Percentiles rank a stretch among this genome's conserved stretches.
These are phyloP conservation scores for Talpa occidentalis DNA, from an alignment of 2,113 vertebrate species.

Conservation along the genomic window DNA sequence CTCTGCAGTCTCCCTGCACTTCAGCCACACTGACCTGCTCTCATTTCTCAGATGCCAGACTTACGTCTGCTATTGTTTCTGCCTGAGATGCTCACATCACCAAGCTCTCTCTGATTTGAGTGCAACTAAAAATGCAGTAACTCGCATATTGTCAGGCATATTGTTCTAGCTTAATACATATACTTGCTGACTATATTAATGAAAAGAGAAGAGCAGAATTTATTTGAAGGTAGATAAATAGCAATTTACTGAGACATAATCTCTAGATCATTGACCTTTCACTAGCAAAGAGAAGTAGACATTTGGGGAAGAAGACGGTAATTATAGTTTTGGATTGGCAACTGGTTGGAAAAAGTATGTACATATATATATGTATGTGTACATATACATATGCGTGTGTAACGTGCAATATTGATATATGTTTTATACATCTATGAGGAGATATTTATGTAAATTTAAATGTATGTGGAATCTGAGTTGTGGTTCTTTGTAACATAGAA, in stretches of 20 bases:
- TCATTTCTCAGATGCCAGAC: background rate
- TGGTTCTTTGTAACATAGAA: background rate
- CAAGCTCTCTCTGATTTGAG: background rate
- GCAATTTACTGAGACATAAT: slow-evolving; percentile 1
- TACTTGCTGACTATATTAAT: slow-evolving; percentile 13
- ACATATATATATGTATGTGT: background rate
- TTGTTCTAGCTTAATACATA: background rate
- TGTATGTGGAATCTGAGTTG: background rate
- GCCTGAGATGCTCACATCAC: background rate
- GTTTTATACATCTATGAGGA: background rate
- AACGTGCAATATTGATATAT: too few species aligned
- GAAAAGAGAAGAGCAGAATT: background rate
- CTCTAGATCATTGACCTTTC: background rate
- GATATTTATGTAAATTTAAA: background rate
- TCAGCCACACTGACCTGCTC: background rate
- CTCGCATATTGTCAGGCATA: background rate
- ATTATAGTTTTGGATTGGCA: background rate
- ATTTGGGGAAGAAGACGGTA: background rate
- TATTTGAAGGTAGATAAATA: background rate
- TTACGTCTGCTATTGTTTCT: background rate
- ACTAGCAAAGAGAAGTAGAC: background rate
- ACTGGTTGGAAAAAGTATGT: background rate
- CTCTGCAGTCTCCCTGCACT: background rate
- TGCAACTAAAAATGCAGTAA: background rate
- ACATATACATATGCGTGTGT: background rate